phyloP scores from a whole-genome alignment of 35 echinoderm and acorn worm species.

The Heliocidaris tuberculata region DNA sequence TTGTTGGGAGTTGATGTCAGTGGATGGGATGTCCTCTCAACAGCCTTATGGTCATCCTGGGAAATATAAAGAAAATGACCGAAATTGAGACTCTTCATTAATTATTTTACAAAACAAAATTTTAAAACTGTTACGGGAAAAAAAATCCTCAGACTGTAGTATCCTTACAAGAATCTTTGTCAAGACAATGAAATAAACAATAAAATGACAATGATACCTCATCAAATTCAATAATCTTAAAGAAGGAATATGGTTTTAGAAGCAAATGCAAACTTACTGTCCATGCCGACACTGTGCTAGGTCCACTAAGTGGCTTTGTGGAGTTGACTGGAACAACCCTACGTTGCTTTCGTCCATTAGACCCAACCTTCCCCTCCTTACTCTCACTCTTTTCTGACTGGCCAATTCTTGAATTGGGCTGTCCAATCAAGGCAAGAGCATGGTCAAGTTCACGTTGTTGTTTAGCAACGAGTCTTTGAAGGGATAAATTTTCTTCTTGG shows the following conservation, averaged over 20 bases:
- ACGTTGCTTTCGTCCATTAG: constrained; percentile 5
- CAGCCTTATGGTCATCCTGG: constrained; percentile 1
- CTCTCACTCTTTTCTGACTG: not conserved
- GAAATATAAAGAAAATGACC: not conserved
- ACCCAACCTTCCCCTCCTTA: not conserved
- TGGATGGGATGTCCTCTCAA: not conserved
- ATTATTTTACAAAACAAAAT: too few relatives aligned
- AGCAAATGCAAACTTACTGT: not conserved
- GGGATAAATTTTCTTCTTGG: constrained; percentile 21
- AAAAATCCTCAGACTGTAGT: not conserved
- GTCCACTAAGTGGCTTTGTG: not conserved
- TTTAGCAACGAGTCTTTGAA: not conserved
- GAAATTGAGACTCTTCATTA: too few relatives aligned
- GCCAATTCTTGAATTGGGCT: constrained; percentile 7
- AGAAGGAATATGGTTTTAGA: not conserved
- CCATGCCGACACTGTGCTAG: not conserved
- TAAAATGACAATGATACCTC: too few relatives aligned
- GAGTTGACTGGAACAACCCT: constrained; percentile 24
- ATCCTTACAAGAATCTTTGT: too few relatives aligned
- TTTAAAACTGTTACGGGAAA: not conserved
- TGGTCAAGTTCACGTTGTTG: not conserved
- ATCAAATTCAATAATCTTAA: not conserved
- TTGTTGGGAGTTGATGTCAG: constrained; percentile 38
- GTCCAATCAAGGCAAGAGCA: constrained; percentile 29
- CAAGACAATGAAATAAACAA: too few relatives aligned